Evolutionary conservation across 2,113 vertebrate genomes (phyloP).

Genomic region (Psittacula cyanocephala): DNA sequence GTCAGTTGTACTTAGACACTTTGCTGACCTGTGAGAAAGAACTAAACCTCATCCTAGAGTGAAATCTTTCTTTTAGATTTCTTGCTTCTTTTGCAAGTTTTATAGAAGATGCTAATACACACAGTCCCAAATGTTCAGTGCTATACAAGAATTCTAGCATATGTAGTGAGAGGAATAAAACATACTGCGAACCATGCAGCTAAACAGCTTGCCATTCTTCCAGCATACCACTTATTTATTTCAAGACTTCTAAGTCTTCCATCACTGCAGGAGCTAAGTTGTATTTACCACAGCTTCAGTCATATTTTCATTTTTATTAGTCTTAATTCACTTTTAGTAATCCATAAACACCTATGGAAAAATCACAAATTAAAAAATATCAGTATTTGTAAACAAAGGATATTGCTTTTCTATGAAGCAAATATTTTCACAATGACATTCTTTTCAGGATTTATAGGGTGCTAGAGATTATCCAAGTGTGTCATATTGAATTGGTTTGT

Average conservation of each 20-base stretch:
- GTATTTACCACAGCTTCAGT: rapidly evolving
- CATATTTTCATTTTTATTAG: neutral
- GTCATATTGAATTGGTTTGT: neutral
- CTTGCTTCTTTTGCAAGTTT: neutral
- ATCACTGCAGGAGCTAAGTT: neutral
- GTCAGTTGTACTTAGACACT: neutral
- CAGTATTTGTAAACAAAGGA: neutral
- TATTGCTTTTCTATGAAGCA: neutral
- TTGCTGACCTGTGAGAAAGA: neutral
- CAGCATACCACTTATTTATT: neutral
- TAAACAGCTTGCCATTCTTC: neutral
- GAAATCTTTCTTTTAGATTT: neutral
- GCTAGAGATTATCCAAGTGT: neutral
- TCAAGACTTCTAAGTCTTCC: neutral
- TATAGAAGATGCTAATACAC: neutral
- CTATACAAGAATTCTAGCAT: neutral
- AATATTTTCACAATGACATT: neutral
- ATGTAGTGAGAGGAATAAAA: neutral
- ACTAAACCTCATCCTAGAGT: neutral
- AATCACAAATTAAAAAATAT: neutral
- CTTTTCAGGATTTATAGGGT: neutral
- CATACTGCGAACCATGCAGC: neutral
- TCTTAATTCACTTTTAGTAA: neutral
- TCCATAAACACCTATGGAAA: neutral
- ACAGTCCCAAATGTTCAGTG: neutral